Base-by-base conservation (phyloP, 1,140 invertebrate genomes). In the Phocides pigmalion region DNA sequence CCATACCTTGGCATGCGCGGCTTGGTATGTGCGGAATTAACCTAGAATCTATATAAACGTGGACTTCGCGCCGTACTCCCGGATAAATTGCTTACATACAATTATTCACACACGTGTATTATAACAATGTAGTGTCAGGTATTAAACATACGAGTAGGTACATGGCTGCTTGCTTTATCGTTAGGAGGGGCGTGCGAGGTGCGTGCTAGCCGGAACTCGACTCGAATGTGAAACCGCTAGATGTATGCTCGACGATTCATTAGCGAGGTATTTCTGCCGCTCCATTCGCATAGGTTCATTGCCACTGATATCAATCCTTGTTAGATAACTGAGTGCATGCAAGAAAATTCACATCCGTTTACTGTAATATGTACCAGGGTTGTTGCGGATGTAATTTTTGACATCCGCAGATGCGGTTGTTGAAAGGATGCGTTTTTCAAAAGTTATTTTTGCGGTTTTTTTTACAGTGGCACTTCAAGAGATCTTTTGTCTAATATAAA, bases 331-430 rank as follows among this genome's bases (percentile, higher is more conserved):
- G 49, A 64, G 65, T 53, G 41, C 65, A 64, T 39, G 47, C 66
- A 74, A 74, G 65, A 71, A 71, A 74, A 66, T 66, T 69, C 64
- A 73, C 70, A 73, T 73, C 62, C 67, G 70, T 59, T 70, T 66
- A 58, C 39, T 46, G 15, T 32, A 25, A 14, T 17, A 14, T 46
- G 22, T 58, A 32, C 35, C 2, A n/a, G n/a, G n/a, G n/a, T n/a
- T n/a, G n/a, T n/a, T n/a, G n/a, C n/a, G n/a, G n/a, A n/a, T n/a
- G n/a, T n/a, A n/a, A n/a, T n/a, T n/a, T n/a, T n/a, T n/a, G n/a
- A n/a, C n/a, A n/a, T n/a, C n/a, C n/a, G n/a, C n/a, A n/a, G n/a
- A n/a, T n/a, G n/a, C n/a, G n/a, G n/a, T n/a, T n/a, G n/a, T n/a
- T n/a, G n/a, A n/a, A n/a, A n/a, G n/a, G n/a, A n/a, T n/a, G n/a